Base-by-base conservation (phyloP, 1,140 invertebrate species). In the Patella vulgata region DNA sequence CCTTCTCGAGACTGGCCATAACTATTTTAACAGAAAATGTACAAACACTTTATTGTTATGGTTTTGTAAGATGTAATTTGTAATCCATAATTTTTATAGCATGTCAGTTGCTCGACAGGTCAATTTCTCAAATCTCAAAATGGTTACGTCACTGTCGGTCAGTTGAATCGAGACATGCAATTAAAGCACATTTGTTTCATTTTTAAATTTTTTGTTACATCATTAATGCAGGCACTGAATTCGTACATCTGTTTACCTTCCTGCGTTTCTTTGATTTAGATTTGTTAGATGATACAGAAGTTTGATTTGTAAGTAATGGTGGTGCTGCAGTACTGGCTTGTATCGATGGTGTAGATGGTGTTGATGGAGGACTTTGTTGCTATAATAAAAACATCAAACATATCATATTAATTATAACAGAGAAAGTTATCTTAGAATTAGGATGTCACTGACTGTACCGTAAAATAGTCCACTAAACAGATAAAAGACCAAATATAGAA, bases 211-310 rank as follows among this genome's bases (percentile, higher is more conserved):
- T n/a, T n/a, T n/a, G n/a, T n/a, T n/a, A n/a, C n/a, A n/a, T n/a
- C n/a, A n/a, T n/a, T n/a, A n/a, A n/a, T n/a, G n/a, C n/a, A n/a
- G n/a, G n/a, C n/a, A n/a, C n/a, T n/a, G n/a, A n/a, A n/a, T n/a
- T n/a, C n/a, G n/a, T n/a, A n/a, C n/a, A n/a, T n/a, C 12, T 1
- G 14, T 52, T 63, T 58, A 78, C 75, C 68, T 74, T 75, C 50
- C 71, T 75, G 19, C 72, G 67, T 48, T 78, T 78, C 58, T 78
- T 78, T 19, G 68, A 61, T 39, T 75, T 75, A 0, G 56, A 50
- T 52, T 78, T 75, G 40, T 39, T 47, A 21, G 42, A 25, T 3
- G 56, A 30, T 43, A 47, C 50, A n/a, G 28, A 30, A 12, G 44
- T 19, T 8, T 21, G 30, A 12, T 28, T 31, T 43, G 47, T 40